Evolutionary conservation across 2,888 invertebrate genomes (phyloP).

Genomic region (Bombyx huttoni): DNA sequence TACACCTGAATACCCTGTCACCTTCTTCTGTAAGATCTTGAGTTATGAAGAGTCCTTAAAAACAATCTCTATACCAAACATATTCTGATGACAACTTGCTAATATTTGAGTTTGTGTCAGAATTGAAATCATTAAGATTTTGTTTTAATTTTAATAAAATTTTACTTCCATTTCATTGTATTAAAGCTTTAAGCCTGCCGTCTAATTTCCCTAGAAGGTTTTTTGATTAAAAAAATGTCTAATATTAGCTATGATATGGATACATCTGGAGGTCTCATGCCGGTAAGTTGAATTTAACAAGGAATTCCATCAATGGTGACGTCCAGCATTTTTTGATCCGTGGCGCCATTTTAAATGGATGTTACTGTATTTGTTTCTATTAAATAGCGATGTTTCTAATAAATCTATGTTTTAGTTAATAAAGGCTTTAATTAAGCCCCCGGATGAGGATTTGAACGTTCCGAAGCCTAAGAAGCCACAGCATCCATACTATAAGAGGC

Average conservation of each 20-base stretch:
- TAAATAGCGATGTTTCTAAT: slow-evolving; percentile 6
- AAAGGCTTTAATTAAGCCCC: slow-evolving; percentile 89
- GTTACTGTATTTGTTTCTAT: slow-evolving; percentile 3
- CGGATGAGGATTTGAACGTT: slow-evolving; percentile 78
- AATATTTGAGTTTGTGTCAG: too few species aligned
- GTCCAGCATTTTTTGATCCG: slow-evolving; percentile 10
- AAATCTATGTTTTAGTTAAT: slow-evolving; percentile 77
- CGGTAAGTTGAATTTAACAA: slow-evolving; percentile 75
- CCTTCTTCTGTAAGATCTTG: too few species aligned
- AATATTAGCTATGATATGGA: slow-evolving; percentile 82
- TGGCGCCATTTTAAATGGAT: slow-evolving; percentile 33
- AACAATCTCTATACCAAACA: too few species aligned
- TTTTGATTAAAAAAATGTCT: slow-evolving; percentile 33
- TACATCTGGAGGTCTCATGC: slow-evolving; percentile 87
- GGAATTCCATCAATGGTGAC: slow-evolving; percentile 10
- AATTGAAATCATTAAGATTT: too few species aligned
- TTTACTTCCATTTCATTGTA: too few species aligned
- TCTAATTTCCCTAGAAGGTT: too few species aligned
- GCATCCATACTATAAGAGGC: slow-evolving; percentile 88
- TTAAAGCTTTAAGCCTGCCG: too few species aligned
- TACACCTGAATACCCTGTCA: too few species aligned
- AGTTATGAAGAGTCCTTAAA: too few species aligned
- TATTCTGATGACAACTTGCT: too few species aligned
- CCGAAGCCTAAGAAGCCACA: slow-evolving; percentile 75
- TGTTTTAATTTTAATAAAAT: too few species aligned